phyloP scores from a whole-genome alignment of 2,797 vertebrate species.

The Xerus rutilus region DNA sequence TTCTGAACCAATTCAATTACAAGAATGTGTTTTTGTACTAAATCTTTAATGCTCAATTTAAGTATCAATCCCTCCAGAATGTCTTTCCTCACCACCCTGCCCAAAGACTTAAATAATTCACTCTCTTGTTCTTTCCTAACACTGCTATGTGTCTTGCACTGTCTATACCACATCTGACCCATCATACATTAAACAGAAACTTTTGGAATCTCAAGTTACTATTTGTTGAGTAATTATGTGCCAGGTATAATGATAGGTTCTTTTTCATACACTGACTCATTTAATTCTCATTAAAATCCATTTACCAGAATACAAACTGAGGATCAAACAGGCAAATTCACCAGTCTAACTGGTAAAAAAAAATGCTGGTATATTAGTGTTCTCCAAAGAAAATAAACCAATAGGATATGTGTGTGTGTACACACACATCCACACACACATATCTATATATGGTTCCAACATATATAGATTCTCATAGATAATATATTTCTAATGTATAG shows the following conservation, averaged over 20 bases:
- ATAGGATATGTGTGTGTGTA: neutral
- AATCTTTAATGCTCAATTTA: neutral
- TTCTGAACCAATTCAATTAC: neutral
- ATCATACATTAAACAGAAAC: neutral
- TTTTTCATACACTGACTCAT: neutral
- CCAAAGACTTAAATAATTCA: neutral
- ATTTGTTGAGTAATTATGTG: neutral
- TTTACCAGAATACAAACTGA: neutral
- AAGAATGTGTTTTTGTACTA: neutral
- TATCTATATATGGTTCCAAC: neutral
- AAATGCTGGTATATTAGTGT: neutral
- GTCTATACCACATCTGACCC: neutral
- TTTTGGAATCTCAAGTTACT: neutral
- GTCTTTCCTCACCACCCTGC: neutral
- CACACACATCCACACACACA: neutral
- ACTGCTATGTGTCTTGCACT: neutral
- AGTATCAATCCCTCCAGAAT: conserved; percentile 16
- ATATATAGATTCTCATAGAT: too few species aligned
- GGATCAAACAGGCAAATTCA: neutral
- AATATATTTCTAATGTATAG: too few species aligned
- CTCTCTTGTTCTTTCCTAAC: neutral
- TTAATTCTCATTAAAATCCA: neutral
- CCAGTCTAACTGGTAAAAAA: neutral
- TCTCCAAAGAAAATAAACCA: neutral
- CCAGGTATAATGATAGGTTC: neutral